phyloP scores from a whole-genome alignment of 1,140 invertebrate species.

The Pseudomyrmex cubaensis region DNA sequence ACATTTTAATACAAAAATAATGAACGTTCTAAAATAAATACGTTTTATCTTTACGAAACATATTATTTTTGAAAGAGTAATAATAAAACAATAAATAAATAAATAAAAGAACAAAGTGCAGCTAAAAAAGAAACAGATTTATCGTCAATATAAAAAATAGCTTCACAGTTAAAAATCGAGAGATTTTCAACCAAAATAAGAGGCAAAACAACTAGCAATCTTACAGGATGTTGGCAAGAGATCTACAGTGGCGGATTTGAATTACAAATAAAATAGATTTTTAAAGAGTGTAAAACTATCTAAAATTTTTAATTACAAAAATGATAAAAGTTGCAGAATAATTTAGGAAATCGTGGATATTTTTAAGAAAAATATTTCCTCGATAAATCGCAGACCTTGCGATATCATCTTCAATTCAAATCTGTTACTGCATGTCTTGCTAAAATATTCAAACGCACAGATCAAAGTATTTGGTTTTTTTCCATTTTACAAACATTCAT shows the following conservation, averaged over 20 bases:
- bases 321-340: not conserved
- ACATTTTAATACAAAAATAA: too few relatives aligned
- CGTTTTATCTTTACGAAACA: not conserved
- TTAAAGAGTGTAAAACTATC: not conserved
- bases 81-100: not conserved
- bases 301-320: constrained; percentile 20
- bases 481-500: constrained; percentile 17
- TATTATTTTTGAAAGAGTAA: constrained; percentile 5
- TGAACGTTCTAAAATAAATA: too few relatives aligned
- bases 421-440: constrained; percentile 34
- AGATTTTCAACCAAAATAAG: not conserved
- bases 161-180: not conserved
- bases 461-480: constrained; percentile 54
- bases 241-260: constrained; percentile 28
- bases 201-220: constrained; percentile 1
- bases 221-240: not conserved
- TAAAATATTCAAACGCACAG: constrained; percentile 65
- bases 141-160: constrained; percentile 12
- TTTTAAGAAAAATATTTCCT: too few relatives aligned
- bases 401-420: constrained; percentile 18
- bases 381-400: not conserved
- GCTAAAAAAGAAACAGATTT: constrained; percentile 1
- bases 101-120: not conserved
- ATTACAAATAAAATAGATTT: not conserved
- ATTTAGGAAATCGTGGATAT: not conserved